Base-by-base conservation (phyloP, 2,113 vertebrate species). In the Notarius lentiginosus region DNA sequence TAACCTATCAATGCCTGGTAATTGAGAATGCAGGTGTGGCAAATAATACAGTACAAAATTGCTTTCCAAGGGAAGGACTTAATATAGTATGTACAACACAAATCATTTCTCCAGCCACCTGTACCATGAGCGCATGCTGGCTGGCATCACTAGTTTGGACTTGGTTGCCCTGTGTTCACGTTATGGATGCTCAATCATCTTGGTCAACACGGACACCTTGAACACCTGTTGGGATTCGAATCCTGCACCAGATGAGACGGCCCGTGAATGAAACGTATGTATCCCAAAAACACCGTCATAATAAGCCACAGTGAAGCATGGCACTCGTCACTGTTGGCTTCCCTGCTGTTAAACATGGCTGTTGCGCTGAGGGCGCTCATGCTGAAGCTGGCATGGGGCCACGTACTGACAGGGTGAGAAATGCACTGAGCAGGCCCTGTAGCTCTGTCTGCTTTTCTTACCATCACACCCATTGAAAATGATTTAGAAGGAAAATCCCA, bases 281-380 rank as follows among this genome's bases (percentile, higher is more conserved):
- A 91, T 94, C 91, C 86, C 80, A 90, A 90, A 91, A 73, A 79
- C 82, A 85, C 22, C 91, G 85, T 92, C 93, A 92, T 90, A 95
- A 94, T 90, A 94, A 90, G 88, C 91, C 77, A 90, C 49, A 63
- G 84, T 61, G 87, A 91, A 20, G 79, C 83, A 90, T 82, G 72
- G 51, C 41, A 55, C 49, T 24, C 24, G 24, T 73, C 83, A 85
- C 73, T 70, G 53, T 61, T 63, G 77, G 83, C 51, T 75, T 86
- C 72, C 55, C 58, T n/a, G 72, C n/a, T 85, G 61, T 51, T 87
- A 76, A 89, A 82, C 83, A 83, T 73, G 14, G 15, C 76, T 84
- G 55, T 41, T 27, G 34, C 7, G 47, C 75, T 80, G 47, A 56
- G 87, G 70, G 77, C 34, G 60, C 73, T 81, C 65, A 61, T 51